These are phyloP conservation scores for Phrynosoma blainvillii DNA, from an alignment of 2,113 vertebrate genomes.

Conservation along the genomic window DNA sequence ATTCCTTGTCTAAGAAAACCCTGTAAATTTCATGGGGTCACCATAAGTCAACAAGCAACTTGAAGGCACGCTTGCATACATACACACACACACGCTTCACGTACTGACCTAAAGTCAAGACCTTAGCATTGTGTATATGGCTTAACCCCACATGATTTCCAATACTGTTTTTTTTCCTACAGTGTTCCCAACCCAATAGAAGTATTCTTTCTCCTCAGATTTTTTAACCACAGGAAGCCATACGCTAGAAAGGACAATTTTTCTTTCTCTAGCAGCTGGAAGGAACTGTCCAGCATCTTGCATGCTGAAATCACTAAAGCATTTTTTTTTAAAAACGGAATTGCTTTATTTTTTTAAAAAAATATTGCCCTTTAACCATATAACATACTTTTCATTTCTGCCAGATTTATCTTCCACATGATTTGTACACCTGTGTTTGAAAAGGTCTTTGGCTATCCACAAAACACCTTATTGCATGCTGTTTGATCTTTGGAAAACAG, in stretches of 20 bases:
- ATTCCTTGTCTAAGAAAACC: too few species aligned
- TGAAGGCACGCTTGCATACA: too few species aligned
- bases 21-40: too few species aligned
- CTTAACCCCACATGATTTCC: background rate
- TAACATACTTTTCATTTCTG: slow-evolving; percentile 11
- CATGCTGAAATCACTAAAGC: slow-evolving; percentile 42
- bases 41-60: too few species aligned
- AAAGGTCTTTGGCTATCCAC: background rate
- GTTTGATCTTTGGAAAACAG: slow-evolving; percentile 21
- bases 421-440: slow-evolving; percentile 4
- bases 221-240: background rate
- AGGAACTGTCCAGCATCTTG: slow-evolving; percentile 67
- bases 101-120: background rate
- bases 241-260: background rate
- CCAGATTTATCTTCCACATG: background rate
- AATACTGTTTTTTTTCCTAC: slow-evolving; percentile 10
- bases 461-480: slow-evolving; percentile 19
- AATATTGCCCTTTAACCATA: slow-evolving; percentile 16
- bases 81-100: background rate
- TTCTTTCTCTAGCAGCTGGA: slow-evolving; percentile 5
- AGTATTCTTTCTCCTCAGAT: background rate
- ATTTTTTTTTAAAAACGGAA: background rate
- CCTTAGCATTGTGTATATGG: background rate
- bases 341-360: background rate
- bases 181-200: slow-evolving; percentile 20